Percentiles rank a stretch among this genome's conserved stretches.
Conservation (phyloP, 2,113 vertebrate species). For the Otocyon megalotis region DNA sequence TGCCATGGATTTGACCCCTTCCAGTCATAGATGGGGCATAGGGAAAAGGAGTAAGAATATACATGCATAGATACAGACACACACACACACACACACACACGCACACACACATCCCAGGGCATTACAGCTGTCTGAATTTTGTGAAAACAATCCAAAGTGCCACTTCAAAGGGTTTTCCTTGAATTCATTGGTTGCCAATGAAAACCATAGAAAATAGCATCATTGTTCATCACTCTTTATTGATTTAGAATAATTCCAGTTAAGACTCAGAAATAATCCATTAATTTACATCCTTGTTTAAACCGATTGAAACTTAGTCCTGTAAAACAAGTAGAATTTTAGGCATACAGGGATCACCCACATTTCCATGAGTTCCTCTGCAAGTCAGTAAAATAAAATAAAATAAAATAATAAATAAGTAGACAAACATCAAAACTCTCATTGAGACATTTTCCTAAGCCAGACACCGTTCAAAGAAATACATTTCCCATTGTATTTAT, state of each 20-base stretch:
- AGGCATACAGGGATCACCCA: background rate
- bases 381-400: background rate
- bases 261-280: background rate
- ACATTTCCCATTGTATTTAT: background rate
- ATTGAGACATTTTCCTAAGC: background rate
- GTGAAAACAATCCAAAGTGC: slow-evolving; percentile 32
- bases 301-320: background rate
- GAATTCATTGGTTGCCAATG: background rate
- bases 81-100: background rate
- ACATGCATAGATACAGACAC: background rate
- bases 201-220: background rate
- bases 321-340: background rate
- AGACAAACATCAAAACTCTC: background rate
- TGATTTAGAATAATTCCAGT: background rate
- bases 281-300: background rate
- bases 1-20: slow-evolving; percentile 85
- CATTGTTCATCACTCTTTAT: background rate
- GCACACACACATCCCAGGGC: background rate
- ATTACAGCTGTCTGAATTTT: slow-evolving; percentile 67
- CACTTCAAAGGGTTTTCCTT: slow-evolving; percentile 8
- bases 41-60: background rate
- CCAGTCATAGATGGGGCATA: slow-evolving; percentile 76
- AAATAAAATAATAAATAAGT: background rate
- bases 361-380: background rate
- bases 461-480: background rate